Evolutionary conservation across 2,797 vertebrate species (phyloP).

Genomic region (Tinamus major): DNA sequence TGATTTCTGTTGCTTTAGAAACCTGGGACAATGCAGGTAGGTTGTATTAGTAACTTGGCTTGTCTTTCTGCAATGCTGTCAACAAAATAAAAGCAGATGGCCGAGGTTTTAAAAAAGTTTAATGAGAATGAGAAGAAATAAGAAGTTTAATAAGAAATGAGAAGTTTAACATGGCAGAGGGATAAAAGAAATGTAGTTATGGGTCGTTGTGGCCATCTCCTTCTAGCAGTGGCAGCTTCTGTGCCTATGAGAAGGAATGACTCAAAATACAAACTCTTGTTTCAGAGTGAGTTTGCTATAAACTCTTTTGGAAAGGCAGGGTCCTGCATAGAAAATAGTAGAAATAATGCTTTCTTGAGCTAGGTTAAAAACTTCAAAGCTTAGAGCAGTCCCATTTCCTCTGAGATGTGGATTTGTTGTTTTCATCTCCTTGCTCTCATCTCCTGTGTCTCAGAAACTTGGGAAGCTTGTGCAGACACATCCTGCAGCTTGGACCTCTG

Average conservation of each 20-base stretch:
- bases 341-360: background rate
- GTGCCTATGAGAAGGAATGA: background rate
- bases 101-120: background rate
- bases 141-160: too few species aligned
- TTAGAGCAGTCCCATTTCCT: background rate
- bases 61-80: background rate
- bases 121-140: background rate
- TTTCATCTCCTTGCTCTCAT: background rate
- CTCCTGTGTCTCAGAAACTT: background rate
- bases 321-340: background rate
- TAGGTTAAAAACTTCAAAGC: background rate
- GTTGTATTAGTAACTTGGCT: background rate
- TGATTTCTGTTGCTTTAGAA: background rate
- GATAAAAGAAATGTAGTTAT: background rate
- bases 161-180: background rate
- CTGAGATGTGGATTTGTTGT: background rate
- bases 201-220: background rate
- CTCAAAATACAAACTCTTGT: background rate
- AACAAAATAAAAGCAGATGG: background rate
- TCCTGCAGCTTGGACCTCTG: accelerated
- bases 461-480: background rate
- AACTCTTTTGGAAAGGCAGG: background rate
- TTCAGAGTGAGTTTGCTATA: background rate
- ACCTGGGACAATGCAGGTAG: background rate
- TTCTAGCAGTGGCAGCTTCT: background rate